Conservation (phyloP, 1,140 invertebrate genomes). For the Drosophila persimilis region DNA sequence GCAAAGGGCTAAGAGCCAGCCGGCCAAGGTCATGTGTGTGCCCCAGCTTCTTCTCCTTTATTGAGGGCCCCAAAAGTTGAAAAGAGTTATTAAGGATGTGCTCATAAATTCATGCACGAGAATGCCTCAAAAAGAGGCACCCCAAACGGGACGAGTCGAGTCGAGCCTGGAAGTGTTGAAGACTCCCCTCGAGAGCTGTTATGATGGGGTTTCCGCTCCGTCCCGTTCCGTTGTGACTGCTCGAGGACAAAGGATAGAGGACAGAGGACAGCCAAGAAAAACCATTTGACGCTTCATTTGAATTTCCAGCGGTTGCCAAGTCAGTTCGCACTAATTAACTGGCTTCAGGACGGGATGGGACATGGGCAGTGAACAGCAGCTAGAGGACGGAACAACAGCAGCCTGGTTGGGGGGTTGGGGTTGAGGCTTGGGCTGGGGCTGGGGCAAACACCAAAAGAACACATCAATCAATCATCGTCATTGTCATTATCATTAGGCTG, state of each 20-base stretch:
- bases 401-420: too few species aligned
- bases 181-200: conserved; percentile 5
- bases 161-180: background rate
- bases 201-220: too few species aligned
- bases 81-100: conserved; percentile 57
- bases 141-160: background rate
- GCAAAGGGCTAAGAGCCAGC: background rate
- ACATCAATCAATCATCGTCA: conserved; percentile 73
- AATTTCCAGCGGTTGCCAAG: conserved; percentile 37
- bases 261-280: conserved; percentile 2
- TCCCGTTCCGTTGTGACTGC: too few species aligned
- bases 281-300: conserved; percentile 39
- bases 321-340: conserved; percentile 45
- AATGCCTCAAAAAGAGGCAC: background rate
- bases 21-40: conserved; percentile 18
- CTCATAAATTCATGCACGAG: conserved; percentile 55
- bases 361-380: background rate
- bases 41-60: background rate
- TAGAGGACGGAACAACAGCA: background rate
- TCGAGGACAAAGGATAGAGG: background rate
- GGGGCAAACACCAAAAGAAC: conserved; percentile 42
- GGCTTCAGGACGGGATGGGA: conserved; percentile 1
- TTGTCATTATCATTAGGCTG: conserved; percentile 66
- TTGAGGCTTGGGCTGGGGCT: background rate
- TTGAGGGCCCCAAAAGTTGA: conserved; percentile 40